Conservation (phyloP, 37 sponge, comb jelly and placozoan species). For the Corticium candelabrum region DNA sequence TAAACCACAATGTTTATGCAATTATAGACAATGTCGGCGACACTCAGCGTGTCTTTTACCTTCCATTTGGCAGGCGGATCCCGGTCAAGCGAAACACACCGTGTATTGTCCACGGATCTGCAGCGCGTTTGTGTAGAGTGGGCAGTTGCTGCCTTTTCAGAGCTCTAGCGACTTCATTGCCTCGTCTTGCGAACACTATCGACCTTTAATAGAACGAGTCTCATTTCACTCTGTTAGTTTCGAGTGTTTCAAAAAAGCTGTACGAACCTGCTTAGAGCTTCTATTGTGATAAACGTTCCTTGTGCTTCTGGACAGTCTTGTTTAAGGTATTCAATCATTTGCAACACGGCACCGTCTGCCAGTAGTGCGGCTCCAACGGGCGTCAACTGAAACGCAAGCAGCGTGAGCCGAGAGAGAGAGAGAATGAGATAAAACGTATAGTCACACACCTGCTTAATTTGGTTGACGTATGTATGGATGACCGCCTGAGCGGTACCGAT, state of each 20-base stretch:
- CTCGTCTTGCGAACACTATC: conserved; percentile 29
- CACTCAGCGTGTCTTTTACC: not conserved
- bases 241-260: not conserved
- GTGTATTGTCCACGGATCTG: conserved; percentile 25
- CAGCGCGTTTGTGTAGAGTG: not conserved
- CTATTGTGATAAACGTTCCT: conserved; percentile 27
- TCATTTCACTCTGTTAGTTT: not conserved
- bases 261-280: conserved; percentile 29
- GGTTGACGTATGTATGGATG: conserved; percentile 19
- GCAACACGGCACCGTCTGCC: conserved; percentile 40
- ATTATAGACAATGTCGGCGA: not conserved
- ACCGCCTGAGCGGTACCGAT: conserved; percentile 26
- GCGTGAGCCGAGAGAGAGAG: not conserved
- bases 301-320: conserved; percentile 33
- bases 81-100: conserved; percentile 36
- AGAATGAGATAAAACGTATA: not conserved
- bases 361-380: conserved; percentile 29
- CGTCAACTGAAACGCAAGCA: conserved; percentile 19
- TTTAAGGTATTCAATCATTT: conserved; percentile 27
- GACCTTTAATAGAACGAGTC: conserved; percentile 8
- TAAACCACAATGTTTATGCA: not conserved
- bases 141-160: conserved; percentile 17
- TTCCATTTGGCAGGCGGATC: conserved; percentile 22
- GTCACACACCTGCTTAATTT: conserved; percentile 23
- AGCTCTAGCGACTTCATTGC: conserved; percentile 12